phyloP scores from a whole-genome alignment of 1,140 invertebrate species.

The Drosophila malerkotliana region DNA sequence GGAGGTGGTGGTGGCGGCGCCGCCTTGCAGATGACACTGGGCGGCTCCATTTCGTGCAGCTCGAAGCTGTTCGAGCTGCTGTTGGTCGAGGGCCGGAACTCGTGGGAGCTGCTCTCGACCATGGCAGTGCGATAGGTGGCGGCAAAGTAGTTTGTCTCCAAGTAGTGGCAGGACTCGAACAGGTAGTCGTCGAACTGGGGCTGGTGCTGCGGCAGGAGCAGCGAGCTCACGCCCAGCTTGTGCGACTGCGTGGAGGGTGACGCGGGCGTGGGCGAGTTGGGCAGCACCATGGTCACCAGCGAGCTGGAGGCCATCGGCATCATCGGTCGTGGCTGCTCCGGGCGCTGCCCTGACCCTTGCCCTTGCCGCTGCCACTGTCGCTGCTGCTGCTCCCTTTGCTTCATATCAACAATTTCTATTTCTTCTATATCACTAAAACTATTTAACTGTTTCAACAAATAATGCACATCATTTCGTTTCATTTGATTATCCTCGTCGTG shows the following conservation, averaged over 20 bases:
- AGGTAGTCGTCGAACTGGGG: slow-evolving; percentile 79
- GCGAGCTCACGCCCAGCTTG: slow-evolving; percentile 54
- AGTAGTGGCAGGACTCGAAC: slow-evolving; percentile 82
- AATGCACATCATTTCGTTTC: slow-evolving; percentile 84
- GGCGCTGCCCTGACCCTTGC: slow-evolving; percentile 56
- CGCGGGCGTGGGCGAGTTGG: slow-evolving; percentile 35
- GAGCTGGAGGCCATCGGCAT: slow-evolving; percentile 57
- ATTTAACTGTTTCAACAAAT: slow-evolving; percentile 85
- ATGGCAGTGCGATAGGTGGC: slow-evolving; percentile 83
- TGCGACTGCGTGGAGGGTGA: slow-evolving; percentile 75
- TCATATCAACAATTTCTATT: slow-evolving; percentile 84
- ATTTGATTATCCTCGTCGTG: slow-evolving; percentile 79
- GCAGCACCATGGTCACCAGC: slow-evolving; percentile 59
- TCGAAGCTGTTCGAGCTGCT: slow-evolving; percentile 75
- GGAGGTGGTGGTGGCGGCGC: slow-evolving; percentile 36
- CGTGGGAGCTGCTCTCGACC: slow-evolving; percentile 81
- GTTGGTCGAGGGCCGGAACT: slow-evolving; percentile 80
- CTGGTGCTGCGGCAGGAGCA: slow-evolving; percentile 48
- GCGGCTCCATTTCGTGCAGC: slow-evolving; percentile 71
- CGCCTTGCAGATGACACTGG: slow-evolving; percentile 77
- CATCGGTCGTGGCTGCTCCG: not conserved
- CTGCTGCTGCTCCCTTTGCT: slow-evolving; percentile 76
- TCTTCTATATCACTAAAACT: slow-evolving; percentile 84
- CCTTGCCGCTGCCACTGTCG: slow-evolving; percentile 43
- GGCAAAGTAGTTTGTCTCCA: slow-evolving; percentile 83